These are phyloP conservation scores for Chondrosia reniformis DNA, from an alignment of 37 sponge, comb jelly and placozoan genomes.

Conservation along the genomic window DNA sequence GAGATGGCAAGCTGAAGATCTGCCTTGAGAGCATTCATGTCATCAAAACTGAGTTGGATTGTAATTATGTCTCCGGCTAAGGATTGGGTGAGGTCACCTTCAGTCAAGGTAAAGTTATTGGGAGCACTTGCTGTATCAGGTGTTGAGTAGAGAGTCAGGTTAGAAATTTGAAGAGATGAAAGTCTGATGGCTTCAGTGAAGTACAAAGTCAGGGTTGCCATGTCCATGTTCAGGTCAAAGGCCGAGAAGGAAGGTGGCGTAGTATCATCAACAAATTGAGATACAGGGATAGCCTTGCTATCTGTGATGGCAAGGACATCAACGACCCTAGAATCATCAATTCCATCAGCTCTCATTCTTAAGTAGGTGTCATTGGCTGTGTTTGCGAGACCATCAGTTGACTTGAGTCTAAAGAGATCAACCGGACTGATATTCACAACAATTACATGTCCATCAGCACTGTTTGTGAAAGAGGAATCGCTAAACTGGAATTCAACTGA, in stretches of 20 bases:
- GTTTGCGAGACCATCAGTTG: slow-evolving; percentile 52
- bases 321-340: slow-evolving; percentile 68
- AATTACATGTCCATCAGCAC: slow-evolving; percentile 56
- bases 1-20: slow-evolving; percentile 53
- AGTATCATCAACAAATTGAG: slow-evolving; percentile 57
- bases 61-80: slow-evolving; percentile 54
- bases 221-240: slow-evolving; percentile 79
- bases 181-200: slow-evolving; percentile 77
- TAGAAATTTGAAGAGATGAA: slow-evolving; percentile 32
- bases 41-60: slow-evolving; percentile 31
- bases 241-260: slow-evolving; percentile 47
- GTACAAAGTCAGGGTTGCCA: slow-evolving; percentile 41
- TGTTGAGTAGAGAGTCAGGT: slow-evolving; percentile 55
- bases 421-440: slow-evolving; percentile 61
- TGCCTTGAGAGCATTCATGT: slow-evolving; percentile 75
- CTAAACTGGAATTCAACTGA: slow-evolving; percentile 48
- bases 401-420: slow-evolving; percentile 79
- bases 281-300: slow-evolving; percentile 56
- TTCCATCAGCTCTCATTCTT: slow-evolving; percentile 49
- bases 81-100: slow-evolving; percentile 38
- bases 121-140: slow-evolving; percentile 28
- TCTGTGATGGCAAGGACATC: slow-evolving; percentile 82
- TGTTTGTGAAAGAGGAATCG: slow-evolving; percentile 36
- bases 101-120: slow-evolving; percentile 36
- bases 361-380: slow-evolving; percentile 57